Conservation (phyloP, 2,797 vertebrate genomes). For the Tachyglossus aculeatus region DNA sequence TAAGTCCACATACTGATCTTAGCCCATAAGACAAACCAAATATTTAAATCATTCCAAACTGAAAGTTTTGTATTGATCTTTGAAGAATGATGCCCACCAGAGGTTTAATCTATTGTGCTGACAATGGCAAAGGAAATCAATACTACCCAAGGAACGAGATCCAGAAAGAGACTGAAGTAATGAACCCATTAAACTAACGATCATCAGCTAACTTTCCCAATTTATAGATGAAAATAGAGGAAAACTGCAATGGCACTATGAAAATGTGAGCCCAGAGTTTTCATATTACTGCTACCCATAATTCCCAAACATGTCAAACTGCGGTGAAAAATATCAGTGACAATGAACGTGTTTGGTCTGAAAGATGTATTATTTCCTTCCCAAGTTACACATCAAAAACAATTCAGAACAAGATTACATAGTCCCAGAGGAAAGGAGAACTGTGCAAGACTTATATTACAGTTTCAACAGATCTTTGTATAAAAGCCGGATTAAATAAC, state of each 20-base stretch:
- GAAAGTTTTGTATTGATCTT: constrained; percentile 46
- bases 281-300: constrained; percentile 33
- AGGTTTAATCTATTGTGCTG: constrained; percentile 22
- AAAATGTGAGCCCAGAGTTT: constrained; percentile 1
- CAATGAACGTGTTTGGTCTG: constrained; percentile 30
- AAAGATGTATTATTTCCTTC: constrained; percentile 31
- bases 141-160: constrained; percentile 22
- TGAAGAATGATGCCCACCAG: constrained; percentile 38
- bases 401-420: constrained; percentile 29
- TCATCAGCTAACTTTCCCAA: constrained; percentile 12
- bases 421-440: constrained; percentile 17
- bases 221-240: constrained; percentile 23
- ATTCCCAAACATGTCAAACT: constrained; percentile 45
- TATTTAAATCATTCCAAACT: constrained; percentile 46
- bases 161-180: constrained; percentile 38
- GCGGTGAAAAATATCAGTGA: constrained; percentile 48
- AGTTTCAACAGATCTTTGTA: constrained; percentile 49
- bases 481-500: constrained; percentile 37
- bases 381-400: constrained; percentile 39
- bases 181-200: constrained; percentile 17
- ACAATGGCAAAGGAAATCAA: constrained; percentile 45
- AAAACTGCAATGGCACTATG: neutral
- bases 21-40: constrained; percentile 10
- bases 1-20: neutral
- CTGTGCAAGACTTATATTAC: constrained; percentile 29